Evolutionary conservation across 2,113 vertebrate genomes (phyloP).

Genomic region (Zosterops lateralis): DNA sequence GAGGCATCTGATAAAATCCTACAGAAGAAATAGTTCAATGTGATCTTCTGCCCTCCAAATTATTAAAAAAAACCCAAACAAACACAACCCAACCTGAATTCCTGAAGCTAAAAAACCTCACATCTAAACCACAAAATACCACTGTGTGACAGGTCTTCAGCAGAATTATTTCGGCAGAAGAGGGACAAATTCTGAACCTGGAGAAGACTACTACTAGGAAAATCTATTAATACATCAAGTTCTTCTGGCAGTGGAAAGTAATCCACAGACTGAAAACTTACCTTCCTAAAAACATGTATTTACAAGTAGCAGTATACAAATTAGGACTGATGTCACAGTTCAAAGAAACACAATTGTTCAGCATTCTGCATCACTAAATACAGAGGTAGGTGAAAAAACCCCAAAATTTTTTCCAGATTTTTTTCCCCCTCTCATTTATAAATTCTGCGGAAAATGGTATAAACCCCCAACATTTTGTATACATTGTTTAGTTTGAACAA

Average conservation of each 20-base stretch:
- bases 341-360: neutral
- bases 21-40: neutral
- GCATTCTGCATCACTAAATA: neutral
- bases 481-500: neutral
- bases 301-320: neutral
- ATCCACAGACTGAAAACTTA: neutral
- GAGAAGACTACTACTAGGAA: neutral
- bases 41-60: neutral
- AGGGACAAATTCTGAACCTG: neutral
- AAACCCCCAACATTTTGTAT: neutral
- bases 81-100: neutral
- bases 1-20: neutral
- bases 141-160: neutral
- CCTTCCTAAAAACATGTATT: neutral
- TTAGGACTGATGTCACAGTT: neutral
- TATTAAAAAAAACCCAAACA: neutral
- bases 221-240: neutral
- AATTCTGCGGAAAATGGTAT: neutral
- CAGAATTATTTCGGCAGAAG: neutral
- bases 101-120: neutral
- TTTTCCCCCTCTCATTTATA: too few species aligned
- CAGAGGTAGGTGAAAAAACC: neutral
- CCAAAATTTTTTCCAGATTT: accelerated
- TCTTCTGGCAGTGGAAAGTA: neutral
- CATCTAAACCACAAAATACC: neutral